Percentiles rank a stretch among this genome's conserved stretches.
Conservation (phyloP, 2,888 invertebrate genomes). For the Nudaria mundana region DNA sequence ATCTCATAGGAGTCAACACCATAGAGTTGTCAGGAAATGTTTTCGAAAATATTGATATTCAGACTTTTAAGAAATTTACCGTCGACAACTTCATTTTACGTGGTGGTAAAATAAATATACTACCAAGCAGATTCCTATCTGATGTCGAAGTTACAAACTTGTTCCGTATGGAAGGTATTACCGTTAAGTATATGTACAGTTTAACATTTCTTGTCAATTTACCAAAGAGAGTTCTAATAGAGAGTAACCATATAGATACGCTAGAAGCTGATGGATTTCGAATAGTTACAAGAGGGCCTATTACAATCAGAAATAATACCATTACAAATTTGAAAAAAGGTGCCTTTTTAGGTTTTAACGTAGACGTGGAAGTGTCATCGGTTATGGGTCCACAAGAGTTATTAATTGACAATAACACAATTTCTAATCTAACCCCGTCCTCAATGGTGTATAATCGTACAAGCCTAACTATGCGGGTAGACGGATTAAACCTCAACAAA, state of each 20-base stretch:
- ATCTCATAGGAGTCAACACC: constrained; percentile 83
- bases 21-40: constrained; percentile 83
- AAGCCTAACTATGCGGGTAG: constrained; percentile 79
- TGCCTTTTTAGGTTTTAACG: constrained; percentile 82
- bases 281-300: constrained; percentile 81
- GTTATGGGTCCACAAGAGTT: constrained; percentile 71
- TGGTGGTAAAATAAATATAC: constrained; percentile 80
- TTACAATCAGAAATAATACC: constrained; percentile 84
- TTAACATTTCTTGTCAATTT: constrained; percentile 85
- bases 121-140: constrained; percentile 87
- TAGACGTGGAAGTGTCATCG: constrained; percentile 69
- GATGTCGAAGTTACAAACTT: constrained; percentile 86
- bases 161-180: constrained; percentile 84
- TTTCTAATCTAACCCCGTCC: constrained; percentile 76
- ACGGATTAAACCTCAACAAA: constrained; percentile 80
- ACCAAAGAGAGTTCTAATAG: constrained; percentile 83
- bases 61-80: constrained; percentile 90
- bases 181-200: constrained; percentile 83
- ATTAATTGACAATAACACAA: constrained; percentile 84
- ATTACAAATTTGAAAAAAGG: constrained; percentile 80
- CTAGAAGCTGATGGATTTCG: constrained; percentile 85
- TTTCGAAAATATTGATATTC: constrained; percentile 83
- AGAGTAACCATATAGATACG: constrained; percentile 79
- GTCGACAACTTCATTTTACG: constrained; percentile 84
- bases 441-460: constrained; percentile 81